Percentiles rank a stretch among this genome's conserved stretches.
Evolutionary conservation across 2,113 vertebrate genomes (phyloP).

Genomic region (Cinclus mexicanus): DNA sequence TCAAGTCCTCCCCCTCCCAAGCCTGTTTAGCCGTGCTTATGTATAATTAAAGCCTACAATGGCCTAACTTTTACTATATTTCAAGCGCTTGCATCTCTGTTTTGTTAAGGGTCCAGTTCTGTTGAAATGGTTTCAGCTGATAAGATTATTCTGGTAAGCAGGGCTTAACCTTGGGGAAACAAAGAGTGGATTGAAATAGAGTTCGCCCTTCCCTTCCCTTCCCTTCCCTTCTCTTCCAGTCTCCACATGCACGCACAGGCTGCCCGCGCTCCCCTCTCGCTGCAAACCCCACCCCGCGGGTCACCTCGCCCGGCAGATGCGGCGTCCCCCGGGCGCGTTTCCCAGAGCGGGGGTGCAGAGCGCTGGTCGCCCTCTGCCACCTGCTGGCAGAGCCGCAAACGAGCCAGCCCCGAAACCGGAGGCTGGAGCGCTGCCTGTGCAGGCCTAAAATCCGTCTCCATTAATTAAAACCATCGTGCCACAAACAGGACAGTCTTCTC

Average conservation of each 20-base stretch:
- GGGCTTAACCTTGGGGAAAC: conserved; percentile 57
- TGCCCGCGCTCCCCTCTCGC: neutral
- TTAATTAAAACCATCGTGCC: neutral
- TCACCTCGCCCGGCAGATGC: neutral
- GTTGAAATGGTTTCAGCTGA: conserved; percentile 14
- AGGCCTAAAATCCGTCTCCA: neutral
- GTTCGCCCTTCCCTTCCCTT: conserved; percentile 7
- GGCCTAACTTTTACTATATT: neutral
- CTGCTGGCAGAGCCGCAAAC: neutral
- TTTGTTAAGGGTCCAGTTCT: neutral
- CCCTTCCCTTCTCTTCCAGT: neutral
- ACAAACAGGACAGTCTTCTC: neutral
- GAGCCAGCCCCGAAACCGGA: rapidly evolving
- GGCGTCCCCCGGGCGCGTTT: rapidly evolving
- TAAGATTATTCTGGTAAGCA: conserved; percentile 57
- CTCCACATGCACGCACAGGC: neutral
- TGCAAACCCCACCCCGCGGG: neutral
- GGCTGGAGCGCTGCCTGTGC: rapidly evolving
- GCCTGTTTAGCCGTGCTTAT: neutral
- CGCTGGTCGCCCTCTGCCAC: neutral
- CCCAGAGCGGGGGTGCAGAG: neutral
- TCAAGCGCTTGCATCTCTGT: neutral
- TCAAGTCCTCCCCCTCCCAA: neutral
- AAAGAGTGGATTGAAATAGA: conserved; percentile 21
- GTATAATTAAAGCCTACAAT: neutral